Evolutionary conservation across 2,888 invertebrate genomes (phyloP).

Genomic region (Clepsis dumicolana): DNA sequence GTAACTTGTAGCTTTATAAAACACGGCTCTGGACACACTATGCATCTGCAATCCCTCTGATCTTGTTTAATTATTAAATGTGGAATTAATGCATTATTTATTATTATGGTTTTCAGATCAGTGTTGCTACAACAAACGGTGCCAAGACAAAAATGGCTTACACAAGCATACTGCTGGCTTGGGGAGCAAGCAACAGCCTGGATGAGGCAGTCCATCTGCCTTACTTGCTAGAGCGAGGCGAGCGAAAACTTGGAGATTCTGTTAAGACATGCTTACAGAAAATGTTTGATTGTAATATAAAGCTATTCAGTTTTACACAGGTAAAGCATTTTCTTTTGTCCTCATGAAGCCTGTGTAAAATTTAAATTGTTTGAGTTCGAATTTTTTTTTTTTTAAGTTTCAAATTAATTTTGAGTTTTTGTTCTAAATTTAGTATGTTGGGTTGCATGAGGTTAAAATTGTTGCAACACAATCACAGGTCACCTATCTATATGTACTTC

Average conservation of each 20-base stretch:
- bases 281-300: conserved; percentile 80
- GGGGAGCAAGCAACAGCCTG: conserved; percentile 66
- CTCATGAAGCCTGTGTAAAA: too few species aligned
- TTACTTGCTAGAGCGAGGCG: conserved; percentile 78
- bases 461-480: too few species aligned
- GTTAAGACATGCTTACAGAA: conserved; percentile 70
- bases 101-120: conserved; percentile 65
- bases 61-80: background rate
- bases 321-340: conserved; percentile 61
- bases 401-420: too few species aligned
- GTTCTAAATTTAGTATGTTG: too few species aligned
- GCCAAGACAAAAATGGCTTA: conserved; percentile 66
- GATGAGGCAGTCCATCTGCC: conserved; percentile 71
- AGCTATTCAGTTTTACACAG: conserved; percentile 74
- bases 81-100: too few species aligned
- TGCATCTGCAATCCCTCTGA: too few species aligned
- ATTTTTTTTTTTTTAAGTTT: too few species aligned
- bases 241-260: conserved; percentile 64
- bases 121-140: conserved; percentile 61
- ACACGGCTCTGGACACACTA: background rate
- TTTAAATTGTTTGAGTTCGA: too few species aligned
- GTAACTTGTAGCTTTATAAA: too few species aligned
- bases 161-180: conserved; percentile 70
- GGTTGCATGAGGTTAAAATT: too few species aligned
- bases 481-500: too few species aligned